Percentiles rank a stretch among this genome's conserved stretches.
Evolutionary conservation across 2,113 vertebrate genomes (phyloP).

Genomic region (Pomatorhinus ruficollis): DNA sequence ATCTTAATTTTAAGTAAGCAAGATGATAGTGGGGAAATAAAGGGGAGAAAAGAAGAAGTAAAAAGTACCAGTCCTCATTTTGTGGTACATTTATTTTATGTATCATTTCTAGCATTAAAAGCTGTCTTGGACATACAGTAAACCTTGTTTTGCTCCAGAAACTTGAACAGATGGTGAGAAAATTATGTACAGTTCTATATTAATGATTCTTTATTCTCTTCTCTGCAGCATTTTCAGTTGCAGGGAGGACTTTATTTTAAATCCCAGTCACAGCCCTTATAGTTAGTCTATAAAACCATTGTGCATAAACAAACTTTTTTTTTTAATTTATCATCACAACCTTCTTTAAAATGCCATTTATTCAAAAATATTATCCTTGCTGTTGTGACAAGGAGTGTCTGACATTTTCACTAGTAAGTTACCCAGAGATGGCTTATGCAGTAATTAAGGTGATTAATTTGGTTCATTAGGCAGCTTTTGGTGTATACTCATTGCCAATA

Average conservation of each 20-base stretch:
- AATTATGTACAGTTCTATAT: constrained; percentile 21
- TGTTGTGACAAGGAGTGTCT: neutral
- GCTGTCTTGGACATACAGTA: neutral
- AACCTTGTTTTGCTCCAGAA: neutral
- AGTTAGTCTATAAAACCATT: neutral
- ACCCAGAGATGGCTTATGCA: neutral
- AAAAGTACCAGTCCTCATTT: neutral
- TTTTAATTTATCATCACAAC: neutral
- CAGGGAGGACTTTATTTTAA: neutral
- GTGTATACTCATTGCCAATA: neutral
- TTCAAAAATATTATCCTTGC: neutral
- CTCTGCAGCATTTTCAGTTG: neutral
- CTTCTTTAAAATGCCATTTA: neutral
- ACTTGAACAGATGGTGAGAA: constrained; percentile 35
- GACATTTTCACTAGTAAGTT: neutral
- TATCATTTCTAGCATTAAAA: neutral
- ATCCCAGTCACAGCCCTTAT: neutral
- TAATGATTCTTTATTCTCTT: neutral
- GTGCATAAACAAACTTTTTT: neutral
- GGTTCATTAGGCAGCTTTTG: constrained; percentile 11
- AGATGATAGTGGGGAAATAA: neutral
- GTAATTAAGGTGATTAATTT: constrained; percentile 25
- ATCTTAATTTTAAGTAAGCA: neutral
- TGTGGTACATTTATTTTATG: neutral
- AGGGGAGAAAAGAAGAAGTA: neutral